phyloP scores from a whole-genome alignment of 1,140 invertebrate species.

The Pseudoatta argentina region DNA sequence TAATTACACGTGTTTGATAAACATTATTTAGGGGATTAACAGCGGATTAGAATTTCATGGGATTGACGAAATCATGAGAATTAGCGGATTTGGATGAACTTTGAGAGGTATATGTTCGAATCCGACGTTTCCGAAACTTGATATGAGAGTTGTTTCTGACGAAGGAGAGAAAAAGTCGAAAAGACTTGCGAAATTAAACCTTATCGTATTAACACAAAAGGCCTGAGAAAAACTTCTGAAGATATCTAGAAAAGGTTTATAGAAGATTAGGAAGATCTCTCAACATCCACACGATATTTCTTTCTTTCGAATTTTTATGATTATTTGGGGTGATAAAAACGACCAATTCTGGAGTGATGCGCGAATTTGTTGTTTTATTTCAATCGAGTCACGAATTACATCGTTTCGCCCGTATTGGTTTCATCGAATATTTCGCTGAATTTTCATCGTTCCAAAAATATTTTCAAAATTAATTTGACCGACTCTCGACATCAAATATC shows the following conservation, averaged over 20 bases:
- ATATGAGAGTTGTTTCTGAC: not conserved
- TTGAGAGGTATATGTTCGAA: not conserved
- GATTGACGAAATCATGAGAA: constrained; percentile 26
- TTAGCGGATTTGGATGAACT: constrained; percentile 1
- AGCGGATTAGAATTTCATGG: not conserved
- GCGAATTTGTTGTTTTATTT: constrained; percentile 16
- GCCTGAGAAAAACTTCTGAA: not conserved
- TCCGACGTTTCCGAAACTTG: not conserved
- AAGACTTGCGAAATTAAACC: not conserved
- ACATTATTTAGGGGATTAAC: not conserved
- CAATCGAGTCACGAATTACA: constrained; percentile 2
- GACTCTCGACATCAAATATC: not conserved
- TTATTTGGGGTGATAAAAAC: not conserved
- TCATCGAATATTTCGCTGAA: not conserved
- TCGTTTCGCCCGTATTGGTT: not conserved
- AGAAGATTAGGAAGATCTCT: not conserved
- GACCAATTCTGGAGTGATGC: not conserved
- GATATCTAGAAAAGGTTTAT: not conserved
- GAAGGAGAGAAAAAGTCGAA: not conserved
- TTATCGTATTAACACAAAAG: not conserved
- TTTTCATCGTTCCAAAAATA: not conserved
- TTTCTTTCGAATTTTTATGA: not conserved
- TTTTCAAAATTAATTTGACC: constrained; percentile 18
- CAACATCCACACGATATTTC: not conserved
- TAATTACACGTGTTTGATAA: constrained; percentile 6